Evolutionary conservation across 2,888 invertebrate genomes (phyloP).

Genomic region (Conops quadrifasciatus): DNA sequence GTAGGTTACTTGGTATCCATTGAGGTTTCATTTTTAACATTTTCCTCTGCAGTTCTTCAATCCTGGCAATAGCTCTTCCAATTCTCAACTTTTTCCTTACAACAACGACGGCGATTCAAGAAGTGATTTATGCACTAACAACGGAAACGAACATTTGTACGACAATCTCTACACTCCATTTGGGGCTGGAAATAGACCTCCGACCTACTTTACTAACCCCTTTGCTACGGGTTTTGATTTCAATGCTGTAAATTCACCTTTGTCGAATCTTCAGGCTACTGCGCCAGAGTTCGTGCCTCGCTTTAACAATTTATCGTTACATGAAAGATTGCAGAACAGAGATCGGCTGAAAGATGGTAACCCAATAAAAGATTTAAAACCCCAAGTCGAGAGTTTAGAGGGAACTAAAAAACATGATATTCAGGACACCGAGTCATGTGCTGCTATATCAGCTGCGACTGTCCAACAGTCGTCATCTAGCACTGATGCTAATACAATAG

Average conservation of each 20-base stretch:
- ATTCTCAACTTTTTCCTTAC: constrained; percentile 29
- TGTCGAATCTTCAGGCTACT: constrained; percentile 58
- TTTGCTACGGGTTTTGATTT: constrained; percentile 56
- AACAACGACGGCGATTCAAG: constrained; percentile 19
- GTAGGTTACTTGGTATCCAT: constrained; percentile 4
- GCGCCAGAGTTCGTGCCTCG: constrained; percentile 63
- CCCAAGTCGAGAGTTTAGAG: neutral
- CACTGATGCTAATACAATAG: neutral
- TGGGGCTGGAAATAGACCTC: constrained; percentile 37
- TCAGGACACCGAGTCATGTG: neutral
- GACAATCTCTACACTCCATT: constrained; percentile 48
- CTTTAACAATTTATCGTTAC: constrained; percentile 54
- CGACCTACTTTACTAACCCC: constrained; percentile 49
- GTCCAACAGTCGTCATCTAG: neutral
- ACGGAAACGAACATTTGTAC: constrained; percentile 33
- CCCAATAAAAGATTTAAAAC: neutral
- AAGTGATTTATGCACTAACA: constrained; percentile 8
- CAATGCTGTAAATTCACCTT: constrained; percentile 35
- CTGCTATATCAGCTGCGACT: constrained; percentile 4
- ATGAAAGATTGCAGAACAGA: constrained; percentile 37
- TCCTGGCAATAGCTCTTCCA: constrained; percentile 5
- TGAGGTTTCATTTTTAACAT: neutral
- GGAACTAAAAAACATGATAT: neutral
- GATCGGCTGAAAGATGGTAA: neutral
- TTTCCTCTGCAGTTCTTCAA: constrained; percentile 9